Evolutionary conservation across 2,797 vertebrate genomes (phyloP), one percentile per base, ranked within the genome.

Genomic region (Ambastaia sidthimunki): DNA sequence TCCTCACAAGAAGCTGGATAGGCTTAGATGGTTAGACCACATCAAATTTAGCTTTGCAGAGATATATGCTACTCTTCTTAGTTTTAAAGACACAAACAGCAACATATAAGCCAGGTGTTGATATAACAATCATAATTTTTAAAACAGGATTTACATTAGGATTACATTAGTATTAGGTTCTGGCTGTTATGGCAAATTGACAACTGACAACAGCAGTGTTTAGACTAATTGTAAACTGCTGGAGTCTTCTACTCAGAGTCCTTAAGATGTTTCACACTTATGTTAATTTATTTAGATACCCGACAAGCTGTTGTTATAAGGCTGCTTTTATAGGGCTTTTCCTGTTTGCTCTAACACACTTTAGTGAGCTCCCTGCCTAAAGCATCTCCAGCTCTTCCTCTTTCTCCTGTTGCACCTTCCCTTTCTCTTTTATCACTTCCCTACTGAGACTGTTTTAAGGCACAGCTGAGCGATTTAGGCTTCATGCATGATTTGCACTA

Each of bases 401-500:
- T 54, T 63, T 52, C 47, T 63, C 31, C 55, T 71, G 4, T 70
- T 63, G 44, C 25, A 54, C 67, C 50, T 78, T 37, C 44, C 19
- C 23, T 71, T 78, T 28, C 48, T 52, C 34, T 25, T 66, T 31
- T 60, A 28, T 60, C 11, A 44, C 31, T 71, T 25, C 47, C n/a
- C 41, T 65, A 12, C 0, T 37, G 7, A 60, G 28, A 72, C 23
- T 15, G 9, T 57, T 57, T 60, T 41, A 25, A 54, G 28, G 37
- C 31, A 41, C 28, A 15, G 4, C 7, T 65, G 16, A 37, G 62
- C 12, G 0, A 66, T 71, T 63, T 71, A 59, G 57, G 21, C 62
- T 71, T 52, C 1, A 57, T 21, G 68, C 76, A 71, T 71, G 76
- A 62, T 78, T 78, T 71, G 41, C 57, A 54, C 59, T 54, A 21